These are phyloP conservation scores for Tolypeutes matacus DNA, from an alignment of 2,797 vertebrate species.

Conservation along the genomic window DNA sequence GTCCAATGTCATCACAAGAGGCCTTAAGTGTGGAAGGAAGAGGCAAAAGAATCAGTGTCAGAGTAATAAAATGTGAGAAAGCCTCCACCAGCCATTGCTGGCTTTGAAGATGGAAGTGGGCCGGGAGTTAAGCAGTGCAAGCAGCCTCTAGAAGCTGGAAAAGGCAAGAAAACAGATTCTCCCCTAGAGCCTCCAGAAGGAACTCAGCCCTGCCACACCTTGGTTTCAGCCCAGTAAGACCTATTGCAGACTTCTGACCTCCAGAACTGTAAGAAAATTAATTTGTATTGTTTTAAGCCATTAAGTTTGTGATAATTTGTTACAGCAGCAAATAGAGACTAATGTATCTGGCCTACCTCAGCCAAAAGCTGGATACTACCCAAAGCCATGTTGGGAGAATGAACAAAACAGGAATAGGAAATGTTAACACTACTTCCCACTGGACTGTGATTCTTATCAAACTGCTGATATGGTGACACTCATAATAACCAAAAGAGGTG, in stretches of 20 bases:
- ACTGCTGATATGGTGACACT: not conserved
- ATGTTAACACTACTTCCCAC: not conserved
- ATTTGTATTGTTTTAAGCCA: not conserved
- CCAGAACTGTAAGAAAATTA: not conserved
- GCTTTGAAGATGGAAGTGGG: too few species aligned
- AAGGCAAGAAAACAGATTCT: not conserved
- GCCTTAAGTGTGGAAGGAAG: not conserved
- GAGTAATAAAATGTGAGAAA: accelerated
- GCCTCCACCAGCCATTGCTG: too few species aligned
- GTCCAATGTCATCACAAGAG: not conserved
- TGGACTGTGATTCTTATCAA: not conserved
- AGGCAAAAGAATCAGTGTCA: not conserved
- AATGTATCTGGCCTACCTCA: not conserved
- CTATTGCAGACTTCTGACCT: not conserved
- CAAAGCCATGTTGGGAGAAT: not conserved
- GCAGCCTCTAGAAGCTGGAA: not conserved
- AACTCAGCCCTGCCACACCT: not conserved
- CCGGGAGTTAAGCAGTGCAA: not conserved
- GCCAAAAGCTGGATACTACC: not conserved
- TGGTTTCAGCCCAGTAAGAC: not conserved
- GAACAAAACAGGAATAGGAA: not conserved
- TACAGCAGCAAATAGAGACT: not conserved
- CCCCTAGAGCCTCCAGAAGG: not conserved
- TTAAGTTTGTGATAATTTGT: not conserved
- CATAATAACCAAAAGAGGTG: not conserved